Conservation (phyloP, 2,113 vertebrate genomes). For the Lucifuga dentata region DNA sequence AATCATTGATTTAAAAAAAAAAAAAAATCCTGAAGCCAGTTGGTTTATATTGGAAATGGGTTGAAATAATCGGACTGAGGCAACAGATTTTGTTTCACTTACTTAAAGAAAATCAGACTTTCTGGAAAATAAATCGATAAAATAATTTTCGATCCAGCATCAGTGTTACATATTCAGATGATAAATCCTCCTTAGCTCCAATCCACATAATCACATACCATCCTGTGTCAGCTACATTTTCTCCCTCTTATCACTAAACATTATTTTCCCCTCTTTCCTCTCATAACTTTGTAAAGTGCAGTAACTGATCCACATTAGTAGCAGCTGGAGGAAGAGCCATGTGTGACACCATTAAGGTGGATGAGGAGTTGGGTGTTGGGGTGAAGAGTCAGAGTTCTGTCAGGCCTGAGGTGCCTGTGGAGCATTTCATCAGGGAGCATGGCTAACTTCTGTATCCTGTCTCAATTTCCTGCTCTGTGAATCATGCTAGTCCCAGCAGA, state of each 20-base stretch:
- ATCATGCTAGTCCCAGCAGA: conserved; percentile 64
- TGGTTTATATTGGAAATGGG: too few relatives aligned
- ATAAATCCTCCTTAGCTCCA: too few relatives aligned
- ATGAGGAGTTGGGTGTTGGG: conserved; percentile 30
- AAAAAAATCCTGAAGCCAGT: too few relatives aligned
- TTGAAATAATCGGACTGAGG: too few relatives aligned
- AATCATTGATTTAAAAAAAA: too few relatives aligned
- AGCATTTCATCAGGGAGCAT: conserved; percentile 45
- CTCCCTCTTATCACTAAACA: neutral
- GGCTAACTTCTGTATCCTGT: conserved; percentile 64
- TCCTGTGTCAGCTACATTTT: too few relatives aligned
- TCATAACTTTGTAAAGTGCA: conserved; percentile 1
- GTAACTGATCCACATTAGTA: conserved; percentile 8
- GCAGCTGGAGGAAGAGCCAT: conserved; percentile 16
- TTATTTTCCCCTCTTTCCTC: neutral
- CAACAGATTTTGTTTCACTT: too few relatives aligned
- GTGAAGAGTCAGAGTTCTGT: conserved; percentile 38
- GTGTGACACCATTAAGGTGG: conserved; percentile 48
- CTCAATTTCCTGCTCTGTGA: conserved; percentile 72
- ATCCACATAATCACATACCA: too few relatives aligned
- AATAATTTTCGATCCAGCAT: too few relatives aligned
- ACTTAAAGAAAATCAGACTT: too few relatives aligned
- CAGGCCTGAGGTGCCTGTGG: conserved; percentile 28
- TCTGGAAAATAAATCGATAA: too few relatives aligned
- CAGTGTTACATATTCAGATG: too few relatives aligned